Evolutionary conservation across 2,797 vertebrate genomes (phyloP).

Genomic region (Peromyscus eremicus): DNA sequence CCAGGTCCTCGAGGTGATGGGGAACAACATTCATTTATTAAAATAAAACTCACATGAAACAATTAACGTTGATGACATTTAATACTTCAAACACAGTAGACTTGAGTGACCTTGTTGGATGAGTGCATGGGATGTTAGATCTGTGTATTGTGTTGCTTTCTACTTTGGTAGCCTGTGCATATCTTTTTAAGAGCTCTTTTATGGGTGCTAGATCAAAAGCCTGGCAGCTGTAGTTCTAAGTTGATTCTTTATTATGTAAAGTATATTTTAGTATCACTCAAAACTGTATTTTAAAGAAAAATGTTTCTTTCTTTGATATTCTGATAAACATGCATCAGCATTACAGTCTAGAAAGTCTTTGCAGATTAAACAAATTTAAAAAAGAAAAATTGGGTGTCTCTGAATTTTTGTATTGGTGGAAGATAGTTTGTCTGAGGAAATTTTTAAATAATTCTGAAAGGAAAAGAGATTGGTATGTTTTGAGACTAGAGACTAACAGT

Average conservation of each 20-base stretch:
- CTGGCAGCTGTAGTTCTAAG: background rate
- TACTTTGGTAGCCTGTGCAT: background rate
- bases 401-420: constrained; percentile 42
- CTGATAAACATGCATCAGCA: constrained; percentile 5
- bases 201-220: constrained; percentile 2
- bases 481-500: background rate
- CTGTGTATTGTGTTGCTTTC: background rate
- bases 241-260: constrained; percentile 34
- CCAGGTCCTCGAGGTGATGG: background rate
- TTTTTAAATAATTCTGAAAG: constrained; percentile 39
- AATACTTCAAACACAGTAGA: constrained; percentile 6
- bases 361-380: background rate
- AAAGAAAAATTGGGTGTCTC: constrained; percentile 33
- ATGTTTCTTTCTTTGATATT: constrained; percentile 6
- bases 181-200: constrained; percentile 5
- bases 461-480: constrained; percentile 51
- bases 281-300: constrained; percentile 62
- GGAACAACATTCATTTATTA: background rate
- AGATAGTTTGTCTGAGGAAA: background rate
- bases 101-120: constrained; percentile 35
- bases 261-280: constrained; percentile 42
- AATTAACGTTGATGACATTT: constrained; percentile 35
- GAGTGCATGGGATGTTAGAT: background rate
- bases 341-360: constrained; percentile 38
- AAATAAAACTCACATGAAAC: constrained; percentile 26